Conservation (phyloP, 2,888 invertebrate genomes). For the Tuta absoluta region DNA sequence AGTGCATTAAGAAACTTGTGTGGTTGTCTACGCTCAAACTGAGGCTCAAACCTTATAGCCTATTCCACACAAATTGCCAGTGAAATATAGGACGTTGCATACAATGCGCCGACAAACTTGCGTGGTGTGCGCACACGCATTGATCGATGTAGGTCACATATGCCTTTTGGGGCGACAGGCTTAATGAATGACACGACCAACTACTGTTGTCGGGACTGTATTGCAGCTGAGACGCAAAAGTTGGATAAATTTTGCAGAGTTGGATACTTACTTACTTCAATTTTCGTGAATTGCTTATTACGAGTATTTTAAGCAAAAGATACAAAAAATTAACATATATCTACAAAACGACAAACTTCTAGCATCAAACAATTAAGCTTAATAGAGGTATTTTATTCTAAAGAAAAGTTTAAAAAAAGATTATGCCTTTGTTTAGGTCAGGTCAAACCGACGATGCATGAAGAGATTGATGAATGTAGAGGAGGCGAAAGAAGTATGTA, state of each 20-base stretch:
- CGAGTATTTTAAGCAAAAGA: too few species aligned
- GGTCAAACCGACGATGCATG: too few species aligned
- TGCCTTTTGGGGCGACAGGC: conserved; percentile 36
- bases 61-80: background rate
- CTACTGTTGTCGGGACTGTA: conserved; percentile 17
- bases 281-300: too few species aligned
- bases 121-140: conserved; percentile 18
- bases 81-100: background rate
- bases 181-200: conserved; percentile 33
- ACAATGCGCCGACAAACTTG: background rate
- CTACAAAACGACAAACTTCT: too few species aligned
- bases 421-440: too few species aligned
- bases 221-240: background rate
- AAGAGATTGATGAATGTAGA: too few species aligned
- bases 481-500: too few species aligned
- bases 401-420: too few species aligned
- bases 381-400: too few species aligned
- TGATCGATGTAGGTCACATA: conserved; percentile 46
- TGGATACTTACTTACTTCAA: background rate
- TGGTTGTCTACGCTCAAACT: background rate
- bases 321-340: too few species aligned
- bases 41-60: background rate
- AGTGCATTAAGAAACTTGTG: too few species aligned
- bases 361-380: too few species aligned
- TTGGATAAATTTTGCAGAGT: background rate